A percentile compares a stretch with the other conserved stretches of the same genome.
Conservation (phyloP, 2,888 invertebrate species). For the Ichneumoninae sp. region DNA sequence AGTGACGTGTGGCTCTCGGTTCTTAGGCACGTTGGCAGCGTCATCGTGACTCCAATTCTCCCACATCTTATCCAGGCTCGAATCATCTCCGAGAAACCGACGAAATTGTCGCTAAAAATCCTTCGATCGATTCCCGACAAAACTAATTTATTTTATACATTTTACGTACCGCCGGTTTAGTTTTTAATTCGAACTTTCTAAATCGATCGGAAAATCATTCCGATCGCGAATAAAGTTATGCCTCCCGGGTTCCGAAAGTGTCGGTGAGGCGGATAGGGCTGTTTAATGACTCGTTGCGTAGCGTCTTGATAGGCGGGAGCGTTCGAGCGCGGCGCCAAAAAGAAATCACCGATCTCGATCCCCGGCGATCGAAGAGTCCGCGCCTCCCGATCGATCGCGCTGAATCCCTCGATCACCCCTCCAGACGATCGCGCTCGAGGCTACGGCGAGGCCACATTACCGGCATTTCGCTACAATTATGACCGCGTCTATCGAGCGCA, state of each 20-base stretch:
- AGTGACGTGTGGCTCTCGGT: slow-evolving; percentile 46
- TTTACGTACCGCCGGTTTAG: slow-evolving; percentile 38
- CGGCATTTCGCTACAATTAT: background rate
- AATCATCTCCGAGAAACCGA: background rate
- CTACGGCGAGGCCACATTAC: background rate
- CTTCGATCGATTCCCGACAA: background rate
- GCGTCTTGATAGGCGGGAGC: slow-evolving; percentile 61
- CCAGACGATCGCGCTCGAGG: background rate
- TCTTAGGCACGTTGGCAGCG: slow-evolving; percentile 9
- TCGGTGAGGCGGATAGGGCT: slow-evolving; percentile 17
- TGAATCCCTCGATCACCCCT: slow-evolving; percentile 24
- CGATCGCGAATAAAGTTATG: background rate
- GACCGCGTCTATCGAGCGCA: background rate
- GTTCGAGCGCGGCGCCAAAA: slow-evolving; percentile 63
- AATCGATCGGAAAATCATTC: slow-evolving; percentile 31
- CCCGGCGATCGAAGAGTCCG: slow-evolving; percentile 1
- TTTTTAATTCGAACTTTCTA: slow-evolving; percentile 58
- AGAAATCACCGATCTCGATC: slow-evolving; percentile 58
- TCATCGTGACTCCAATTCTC: slow-evolving; percentile 32
- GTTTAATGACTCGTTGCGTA: slow-evolving; percentile 48
- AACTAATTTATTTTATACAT: slow-evolving; percentile 20
- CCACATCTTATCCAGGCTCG: no score
- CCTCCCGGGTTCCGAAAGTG: background rate
- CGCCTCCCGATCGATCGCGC: background rate
- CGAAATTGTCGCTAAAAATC: background rate